phyloP scores from a whole-genome alignment of 2,888 invertebrate species.

The Ramazzottius varieornatus region DNA sequence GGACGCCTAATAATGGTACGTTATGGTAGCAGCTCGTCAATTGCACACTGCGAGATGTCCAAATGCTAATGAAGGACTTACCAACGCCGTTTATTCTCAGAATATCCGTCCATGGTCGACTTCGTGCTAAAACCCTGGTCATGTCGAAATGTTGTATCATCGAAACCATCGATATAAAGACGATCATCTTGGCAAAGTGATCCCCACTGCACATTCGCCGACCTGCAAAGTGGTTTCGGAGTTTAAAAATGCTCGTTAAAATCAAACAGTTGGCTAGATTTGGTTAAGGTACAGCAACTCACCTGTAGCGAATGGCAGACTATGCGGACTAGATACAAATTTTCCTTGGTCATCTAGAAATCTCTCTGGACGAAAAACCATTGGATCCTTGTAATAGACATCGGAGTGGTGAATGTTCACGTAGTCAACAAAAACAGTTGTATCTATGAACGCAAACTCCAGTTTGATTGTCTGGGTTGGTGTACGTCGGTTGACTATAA shows the following conservation, averaged over 20 bases:
- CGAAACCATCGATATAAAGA: not conserved
- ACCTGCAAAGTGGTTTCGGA: not conserved
- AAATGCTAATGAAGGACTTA: not conserved
- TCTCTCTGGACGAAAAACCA: not conserved
- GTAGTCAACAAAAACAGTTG: not conserved
- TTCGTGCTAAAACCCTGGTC: not conserved
- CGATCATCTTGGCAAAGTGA: not conserved
- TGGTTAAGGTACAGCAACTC: not conserved
- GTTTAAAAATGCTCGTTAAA: not conserved
- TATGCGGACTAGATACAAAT: not conserved
- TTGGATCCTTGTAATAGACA: not conserved
- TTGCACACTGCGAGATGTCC: too few relatives aligned
- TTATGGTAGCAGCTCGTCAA: too few relatives aligned
- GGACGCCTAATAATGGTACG: too few relatives aligned
- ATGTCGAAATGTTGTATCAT: not conserved
- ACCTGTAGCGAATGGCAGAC: not conserved
- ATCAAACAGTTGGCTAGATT: not conserved
- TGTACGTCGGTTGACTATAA: not conserved
- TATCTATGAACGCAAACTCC: not conserved
- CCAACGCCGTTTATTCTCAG: not conserved
- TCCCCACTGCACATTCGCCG: slow-evolving; percentile 2
- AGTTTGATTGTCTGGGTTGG: not conserved
- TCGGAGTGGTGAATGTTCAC: not conserved
- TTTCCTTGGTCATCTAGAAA: not conserved
- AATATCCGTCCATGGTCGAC: not conserved